Evolutionary conservation across 2,113 vertebrate species (phyloP), one percentile per base, ranked within the genome.

Genomic region (Pampusana beccarii): DNA sequence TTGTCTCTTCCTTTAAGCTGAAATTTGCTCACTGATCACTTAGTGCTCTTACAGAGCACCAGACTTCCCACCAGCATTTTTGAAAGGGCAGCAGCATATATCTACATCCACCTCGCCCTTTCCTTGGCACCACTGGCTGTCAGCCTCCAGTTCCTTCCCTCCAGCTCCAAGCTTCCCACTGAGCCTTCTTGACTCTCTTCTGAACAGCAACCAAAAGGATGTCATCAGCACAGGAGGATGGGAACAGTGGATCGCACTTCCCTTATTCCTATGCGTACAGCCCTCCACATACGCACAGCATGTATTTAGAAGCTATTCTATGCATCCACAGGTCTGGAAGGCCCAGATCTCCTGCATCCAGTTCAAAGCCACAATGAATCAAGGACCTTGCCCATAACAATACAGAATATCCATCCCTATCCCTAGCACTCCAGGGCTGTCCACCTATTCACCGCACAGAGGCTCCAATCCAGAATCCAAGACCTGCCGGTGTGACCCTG

Each of bases 251-350:
- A 65, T 29, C 21, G 33, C 28, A 16, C 42, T 36, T 42, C 10
- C 18, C 36, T 42, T 61, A 36, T 42, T 56, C 24, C 11, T 51
- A 18, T 11, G 10, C 2, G 1, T 50, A 28, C 28, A 71, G 16
- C 50, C 34, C 54, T 72, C 38, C 34, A 50, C 33, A 50, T 5
- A 23, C 1, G 9, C 34, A 44, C 0, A 24, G 13, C 1, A 0
- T 21, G 11, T 21, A 54, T 65, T 48, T 46, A 71, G 53, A 82
- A 72, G 44, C 61, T 65, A 46, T 36, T 57, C 31, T 56, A 26
- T 4, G 34, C 2, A 1, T 20, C 36, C 17, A 17, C 5, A 19
- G 6, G 13, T 20, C 16, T 11, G 31, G 60, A 66, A 67, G 13
- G 46, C 21, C 7, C 50, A 60, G 13, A 71, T 17, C 44, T 65